Base-by-base conservation (phyloP, 2,888 invertebrate genomes). In the Polyommatus icarus region DNA sequence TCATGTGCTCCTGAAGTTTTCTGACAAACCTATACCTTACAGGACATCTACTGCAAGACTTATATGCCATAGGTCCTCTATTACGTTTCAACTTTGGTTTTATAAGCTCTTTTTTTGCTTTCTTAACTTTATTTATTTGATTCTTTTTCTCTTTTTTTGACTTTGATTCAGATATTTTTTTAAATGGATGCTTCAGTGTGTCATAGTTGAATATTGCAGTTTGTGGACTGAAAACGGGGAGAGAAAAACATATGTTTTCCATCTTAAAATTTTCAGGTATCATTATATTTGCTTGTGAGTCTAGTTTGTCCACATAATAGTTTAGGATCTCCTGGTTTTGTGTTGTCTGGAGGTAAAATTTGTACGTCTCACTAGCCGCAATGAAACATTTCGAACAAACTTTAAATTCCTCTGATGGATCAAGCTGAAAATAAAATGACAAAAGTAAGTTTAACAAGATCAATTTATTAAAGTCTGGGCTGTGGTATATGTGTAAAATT, bases 1-100 rank as follows among this genome's bases (percentile, higher is more conserved):
- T 89, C 90, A 91, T 91, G 78, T 94, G 93, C 8, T 88, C 86
- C 61, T 89, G 90, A 54, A 93, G 80, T 82, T 91, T 92, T 0
- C 90, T 84, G 29, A 89, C 81, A 84, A 93, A 93, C 79, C 91
- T 88, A 76, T 93, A 93, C 73, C 87, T 87, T 0, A 90, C 86
- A 0, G 92, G 89, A 80, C 93, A 94, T 24, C 83, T 82, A 20
- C 85, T 87, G 78, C 93, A 94, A 1, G 84, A 82, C 67, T 85
- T 87, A 54, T 84, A 87, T 0, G 80, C 80, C 92, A 94, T 90
- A 0, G 89, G 90, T n/a, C 84, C 85, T 61, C 93, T 81, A 81
- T 89, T 89, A 76, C 87, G 87, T 46, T 88, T 85, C 2, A 78
- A 82, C 73, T 87, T 88, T 71, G 36, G 40, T 8, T 77, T 67